Evolutionary conservation across 2,888 invertebrate species (phyloP).

Genomic region (Pyrochroa serraticornis): DNA sequence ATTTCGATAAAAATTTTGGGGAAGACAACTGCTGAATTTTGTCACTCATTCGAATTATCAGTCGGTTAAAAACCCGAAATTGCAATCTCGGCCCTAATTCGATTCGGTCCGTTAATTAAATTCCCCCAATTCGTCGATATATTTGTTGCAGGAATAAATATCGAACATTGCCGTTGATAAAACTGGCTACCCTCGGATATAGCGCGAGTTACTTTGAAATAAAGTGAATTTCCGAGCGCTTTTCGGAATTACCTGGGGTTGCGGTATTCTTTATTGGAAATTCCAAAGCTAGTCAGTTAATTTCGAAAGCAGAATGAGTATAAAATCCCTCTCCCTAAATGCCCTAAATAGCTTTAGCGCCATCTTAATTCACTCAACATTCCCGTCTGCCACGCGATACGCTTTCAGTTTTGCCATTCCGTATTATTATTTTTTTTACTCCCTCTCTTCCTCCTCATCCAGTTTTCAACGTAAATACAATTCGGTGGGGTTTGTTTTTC

Average conservation of each 20-base stretch:
- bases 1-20: too few relatives aligned
- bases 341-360: conserved; percentile 50
- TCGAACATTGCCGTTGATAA: too few relatives aligned
- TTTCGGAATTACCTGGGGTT: conserved; percentile 32
- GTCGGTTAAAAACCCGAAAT: too few relatives aligned
- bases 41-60: too few relatives aligned
- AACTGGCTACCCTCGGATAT: neutral
- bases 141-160: too few relatives aligned
- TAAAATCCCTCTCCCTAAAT: conserved; percentile 50
- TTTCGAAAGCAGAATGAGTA: conserved; percentile 48
- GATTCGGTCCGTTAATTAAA: too few relatives aligned
- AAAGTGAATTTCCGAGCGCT: conserved; percentile 26
- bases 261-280: conserved; percentile 49
- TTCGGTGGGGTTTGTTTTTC: neutral
- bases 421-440: conserved; percentile 8
- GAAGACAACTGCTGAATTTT: too few relatives aligned
- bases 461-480: neutral
- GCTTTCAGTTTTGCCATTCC: conserved; percentile 22
- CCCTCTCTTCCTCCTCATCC: too few relatives aligned
- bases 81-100: too few relatives aligned
- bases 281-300: conserved; percentile 51
- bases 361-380: conserved; percentile 48
- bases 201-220: conserved; percentile 6
- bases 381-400: conserved; percentile 39
- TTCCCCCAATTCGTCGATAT: too few relatives aligned